A percentile compares a stretch with the other conserved stretches of the same genome.
phyloP scores from a whole-genome alignment of 2,797 vertebrate genomes.

The Ceyx erithaca region DNA sequence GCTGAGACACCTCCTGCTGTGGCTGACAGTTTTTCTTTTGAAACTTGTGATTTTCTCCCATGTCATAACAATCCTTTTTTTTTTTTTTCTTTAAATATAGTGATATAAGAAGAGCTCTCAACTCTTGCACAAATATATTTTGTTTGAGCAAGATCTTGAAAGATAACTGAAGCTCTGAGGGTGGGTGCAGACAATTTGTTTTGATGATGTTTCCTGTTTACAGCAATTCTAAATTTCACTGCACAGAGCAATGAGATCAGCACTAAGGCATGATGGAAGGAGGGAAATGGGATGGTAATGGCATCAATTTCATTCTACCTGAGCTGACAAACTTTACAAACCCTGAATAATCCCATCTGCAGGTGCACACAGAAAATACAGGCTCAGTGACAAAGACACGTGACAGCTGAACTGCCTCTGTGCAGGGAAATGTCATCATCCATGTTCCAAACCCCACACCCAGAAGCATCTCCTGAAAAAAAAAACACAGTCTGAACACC shows the following conservation, averaged over 20 bases:
- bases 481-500: neutral
- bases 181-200: constrained; percentile 4
- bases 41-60: neutral
- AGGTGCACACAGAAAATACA: neutral
- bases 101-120: neutral
- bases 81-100: neutral
- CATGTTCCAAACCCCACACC: neutral
- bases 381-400: neutral
- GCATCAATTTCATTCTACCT: constrained; percentile 1
- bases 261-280: neutral
- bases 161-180: constrained; percentile 19
- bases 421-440: neutral
- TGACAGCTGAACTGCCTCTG: neutral
- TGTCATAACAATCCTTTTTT: neutral
- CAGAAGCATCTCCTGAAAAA: neutral
- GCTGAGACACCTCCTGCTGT: neutral
- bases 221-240: constrained; percentile 23
- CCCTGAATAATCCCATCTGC: neutral
- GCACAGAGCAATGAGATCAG: constrained; percentile 20
- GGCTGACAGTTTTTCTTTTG: constrained; percentile 5
- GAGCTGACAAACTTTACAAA: neutral
- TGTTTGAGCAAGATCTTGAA: constrained; percentile 17
- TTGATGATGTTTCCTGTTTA: constrained; percentile 68
- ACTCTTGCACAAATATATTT: neutral
- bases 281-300: constrained; percentile 26